Percentiles rank a stretch among this genome's conserved stretches.
phyloP scores from a whole-genome alignment of 2,888 invertebrate species.

The Chrysolina americana region DNA sequence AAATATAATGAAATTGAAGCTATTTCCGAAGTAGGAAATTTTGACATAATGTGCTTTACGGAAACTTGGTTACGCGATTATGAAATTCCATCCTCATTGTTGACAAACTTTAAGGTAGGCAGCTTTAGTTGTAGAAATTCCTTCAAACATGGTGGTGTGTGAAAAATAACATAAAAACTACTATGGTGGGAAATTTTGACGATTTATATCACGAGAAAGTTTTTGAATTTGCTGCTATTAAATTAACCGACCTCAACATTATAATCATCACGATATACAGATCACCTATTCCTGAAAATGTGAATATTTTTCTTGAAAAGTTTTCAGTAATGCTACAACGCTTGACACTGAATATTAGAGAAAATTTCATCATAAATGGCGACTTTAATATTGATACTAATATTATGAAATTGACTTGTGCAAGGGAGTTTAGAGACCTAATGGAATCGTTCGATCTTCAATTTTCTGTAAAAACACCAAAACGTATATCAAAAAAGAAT shows the following conservation, averaged over 20 bases:
- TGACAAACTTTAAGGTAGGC: slow-evolving; percentile 11
- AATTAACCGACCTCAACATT: slow-evolving; percentile 16
- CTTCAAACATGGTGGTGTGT: slow-evolving; percentile 8
- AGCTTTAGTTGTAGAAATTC: slow-evolving; percentile 5
- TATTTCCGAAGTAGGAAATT: too few species aligned
- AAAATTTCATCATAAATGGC: slow-evolving; percentile 13
- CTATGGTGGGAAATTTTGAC: not conserved
- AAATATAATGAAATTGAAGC: too few species aligned
- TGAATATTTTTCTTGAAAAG: slow-evolving; percentile 4
- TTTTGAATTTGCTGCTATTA: slow-evolving; percentile 21
- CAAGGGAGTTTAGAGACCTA: slow-evolving; percentile 7
- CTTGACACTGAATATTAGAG: slow-evolving; percentile 8
- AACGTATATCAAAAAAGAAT: slow-evolving; percentile 7
- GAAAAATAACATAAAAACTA: not conserved
- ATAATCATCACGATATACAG: slow-evolving; percentile 16
- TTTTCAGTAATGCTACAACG: slow-evolving; percentile 19
- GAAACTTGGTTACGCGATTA: slow-evolving; percentile 20
- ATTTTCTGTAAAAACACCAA: slow-evolving; percentile 20
- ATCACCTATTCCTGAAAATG: slow-evolving; percentile 18
- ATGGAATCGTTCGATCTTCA: too few species aligned
- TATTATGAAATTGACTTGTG: slow-evolving; percentile 2
- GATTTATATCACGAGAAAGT: slow-evolving; percentile 2
- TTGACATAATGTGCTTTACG: slow-evolving; percentile 20
- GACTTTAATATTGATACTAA: slow-evolving; percentile 17
- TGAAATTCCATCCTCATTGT: slow-evolving; percentile 9